Evolutionary conservation across 2,113 vertebrate species (phyloP), one percentile per base, ranked within the genome.

Genomic region (Aviceda subcristata): DNA sequence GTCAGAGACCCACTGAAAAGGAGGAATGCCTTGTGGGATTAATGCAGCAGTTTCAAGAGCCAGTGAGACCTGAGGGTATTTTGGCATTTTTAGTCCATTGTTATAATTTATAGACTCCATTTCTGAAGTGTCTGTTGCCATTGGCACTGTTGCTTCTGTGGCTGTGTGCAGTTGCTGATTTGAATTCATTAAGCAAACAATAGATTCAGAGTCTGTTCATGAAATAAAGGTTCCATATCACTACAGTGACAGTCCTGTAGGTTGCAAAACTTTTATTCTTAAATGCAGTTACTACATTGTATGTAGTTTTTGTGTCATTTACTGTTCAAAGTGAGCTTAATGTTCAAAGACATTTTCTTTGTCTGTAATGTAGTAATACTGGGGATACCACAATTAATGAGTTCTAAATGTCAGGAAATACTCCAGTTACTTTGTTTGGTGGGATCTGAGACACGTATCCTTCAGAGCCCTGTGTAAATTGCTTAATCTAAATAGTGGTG

Each of bases 231-330:
- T 78, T 95, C 36, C 7, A 0, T 72, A 77, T 91, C 60, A 53
- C 60, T 15, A 6, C 64, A 79, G 60, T 66, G 88, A 90, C 75
- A 83, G 53, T 60, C 38, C 67, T 83, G 67, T 59, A 76, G 59
- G 32, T 83, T 95, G 83, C 39, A 89, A 75, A 94, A 72, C 59
- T 90, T 86, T 13, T 94, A 34, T 86, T 88, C n/a, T 88, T 86
- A 45, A 77, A 85, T 71, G 51, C 43, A 56, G 3, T 86, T 92
- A n/a, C 60, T 84, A 45, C 68, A 24, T 43, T 56, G 19, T 75
- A 12, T 48, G 13, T 67, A 39, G 16, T 30, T 89, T 93, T 89
- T 48, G 5, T 83, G 83, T 87, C 26, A 46, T 75, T 92, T 86
- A 55, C 51, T 87, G 27, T 74, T 90, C 41, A 46, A 59, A 62